These are phyloP conservation scores for Oreochromis niloticus DNA, from an alignment of 2,113 vertebrate species.

Conservation along the genomic window DNA sequence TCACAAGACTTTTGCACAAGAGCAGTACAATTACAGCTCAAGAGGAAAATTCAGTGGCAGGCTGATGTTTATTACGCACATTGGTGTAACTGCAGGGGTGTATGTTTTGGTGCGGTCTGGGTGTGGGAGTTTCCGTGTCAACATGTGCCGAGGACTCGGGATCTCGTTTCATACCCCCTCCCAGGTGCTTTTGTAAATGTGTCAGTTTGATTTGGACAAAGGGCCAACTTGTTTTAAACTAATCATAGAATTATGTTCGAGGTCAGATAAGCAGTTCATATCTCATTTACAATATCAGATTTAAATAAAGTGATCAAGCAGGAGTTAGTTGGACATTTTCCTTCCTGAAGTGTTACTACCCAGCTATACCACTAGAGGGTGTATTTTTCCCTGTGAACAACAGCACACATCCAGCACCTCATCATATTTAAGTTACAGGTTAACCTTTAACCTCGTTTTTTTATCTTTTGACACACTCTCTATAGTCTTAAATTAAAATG, in stretches of 20 bases:
- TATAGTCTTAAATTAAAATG: neutral
- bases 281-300: neutral
- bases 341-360: neutral
- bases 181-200: neutral
- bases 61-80: neutral
- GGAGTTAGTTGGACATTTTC: neutral
- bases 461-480: neutral
- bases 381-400: neutral
- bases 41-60: neutral
- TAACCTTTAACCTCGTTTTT: neutral
- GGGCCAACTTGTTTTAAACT: neutral
- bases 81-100: neutral
- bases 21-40: neutral
- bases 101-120: slow-evolving; percentile 17
- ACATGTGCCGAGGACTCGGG: neutral
- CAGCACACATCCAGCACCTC: neutral
- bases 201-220: neutral
- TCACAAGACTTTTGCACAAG: neutral
- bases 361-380: slow-evolving; percentile 12
- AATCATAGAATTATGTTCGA: neutral
- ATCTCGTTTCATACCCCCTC: neutral
- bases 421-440: neutral
- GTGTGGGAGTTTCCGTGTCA: neutral
- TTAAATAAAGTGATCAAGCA: neutral
- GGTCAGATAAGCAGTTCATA: neutral